Percentiles rank a stretch among this genome's conserved stretches.
phyloP scores from a whole-genome alignment of 1,140 invertebrate genomes.

The Calliphora vicina region DNA sequence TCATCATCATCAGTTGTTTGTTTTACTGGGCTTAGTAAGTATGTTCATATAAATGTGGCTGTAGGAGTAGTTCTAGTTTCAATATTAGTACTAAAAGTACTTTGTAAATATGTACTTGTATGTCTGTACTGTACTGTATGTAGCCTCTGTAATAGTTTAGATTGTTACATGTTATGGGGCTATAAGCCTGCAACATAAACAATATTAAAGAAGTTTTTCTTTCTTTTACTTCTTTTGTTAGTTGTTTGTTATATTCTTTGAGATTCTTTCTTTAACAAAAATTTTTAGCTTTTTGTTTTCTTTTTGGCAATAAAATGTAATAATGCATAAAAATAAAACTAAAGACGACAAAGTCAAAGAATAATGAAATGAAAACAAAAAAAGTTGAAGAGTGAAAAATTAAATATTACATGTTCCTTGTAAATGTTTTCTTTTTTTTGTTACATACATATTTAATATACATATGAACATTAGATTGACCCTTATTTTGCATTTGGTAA shows the following conservation, averaged over 20 bases:
- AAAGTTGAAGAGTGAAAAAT: background rate
- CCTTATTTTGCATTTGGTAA: no score
- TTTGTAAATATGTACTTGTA: background rate
- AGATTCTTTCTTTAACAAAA: background rate
- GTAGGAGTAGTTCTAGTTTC: no score
- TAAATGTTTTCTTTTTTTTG: background rate
- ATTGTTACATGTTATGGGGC: constrained; percentile 24
- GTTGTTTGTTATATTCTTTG: background rate
- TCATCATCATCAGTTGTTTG: background rate
- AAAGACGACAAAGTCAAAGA: constrained; percentile 31
- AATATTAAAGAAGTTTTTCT: constrained; percentile 20
- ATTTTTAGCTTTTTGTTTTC: background rate
- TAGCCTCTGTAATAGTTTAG: background rate
- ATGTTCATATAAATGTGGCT: no score
- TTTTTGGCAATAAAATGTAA: constrained; percentile 32
- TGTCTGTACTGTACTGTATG: no score
- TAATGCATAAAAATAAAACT: constrained; percentile 32
- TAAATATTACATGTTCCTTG: constrained; percentile 15
- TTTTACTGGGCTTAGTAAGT: no score
- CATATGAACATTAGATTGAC: no score
- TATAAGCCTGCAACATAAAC: constrained; percentile 30
- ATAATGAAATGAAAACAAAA: constrained; percentile 4
- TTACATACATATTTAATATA: background rate
- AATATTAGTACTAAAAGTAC: no score
- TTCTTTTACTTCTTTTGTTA: background rate